Evolutionary conservation across 2,888 invertebrate species (phyloP).

Genomic region (Lamellibrachia columna): DNA sequence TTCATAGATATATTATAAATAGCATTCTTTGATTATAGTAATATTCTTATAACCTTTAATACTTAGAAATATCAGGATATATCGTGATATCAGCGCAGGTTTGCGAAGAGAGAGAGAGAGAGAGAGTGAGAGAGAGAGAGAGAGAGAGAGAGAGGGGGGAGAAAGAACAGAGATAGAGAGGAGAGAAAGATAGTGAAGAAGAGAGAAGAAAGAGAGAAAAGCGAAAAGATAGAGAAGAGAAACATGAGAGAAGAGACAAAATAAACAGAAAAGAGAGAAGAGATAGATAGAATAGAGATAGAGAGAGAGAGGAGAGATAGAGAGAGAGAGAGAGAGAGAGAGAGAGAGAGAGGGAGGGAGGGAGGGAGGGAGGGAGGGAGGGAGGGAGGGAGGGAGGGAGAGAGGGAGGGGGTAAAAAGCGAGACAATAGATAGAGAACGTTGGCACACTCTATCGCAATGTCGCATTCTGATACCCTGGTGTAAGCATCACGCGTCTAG

Average conservation of each 20-base stretch:
- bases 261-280: background rate
- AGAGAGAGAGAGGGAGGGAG: background rate
- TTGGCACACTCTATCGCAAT: background rate
- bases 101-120: background rate
- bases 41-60: too few species aligned
- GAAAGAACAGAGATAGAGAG: background rate
- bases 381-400: background rate
- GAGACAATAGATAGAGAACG: background rate
- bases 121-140: background rate
- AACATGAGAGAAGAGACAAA: background rate
- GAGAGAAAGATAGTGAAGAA: too few species aligned
- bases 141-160: background rate
- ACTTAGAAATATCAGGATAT: too few species aligned
- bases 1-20: too few species aligned
- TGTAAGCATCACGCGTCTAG: background rate
- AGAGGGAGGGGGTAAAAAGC: background rate
- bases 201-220: slow-evolving; percentile 7
- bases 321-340: background rate
- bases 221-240: background rate
- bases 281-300: background rate
- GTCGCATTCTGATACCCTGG: background rate
- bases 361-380: background rate
- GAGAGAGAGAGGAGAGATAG: background rate
- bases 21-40: too few species aligned
- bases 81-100: too few species aligned